Evolutionary conservation across 2,113 vertebrate species (phyloP), one percentile per base, ranked within the genome.

Genomic region (Cepphus grylle): DNA sequence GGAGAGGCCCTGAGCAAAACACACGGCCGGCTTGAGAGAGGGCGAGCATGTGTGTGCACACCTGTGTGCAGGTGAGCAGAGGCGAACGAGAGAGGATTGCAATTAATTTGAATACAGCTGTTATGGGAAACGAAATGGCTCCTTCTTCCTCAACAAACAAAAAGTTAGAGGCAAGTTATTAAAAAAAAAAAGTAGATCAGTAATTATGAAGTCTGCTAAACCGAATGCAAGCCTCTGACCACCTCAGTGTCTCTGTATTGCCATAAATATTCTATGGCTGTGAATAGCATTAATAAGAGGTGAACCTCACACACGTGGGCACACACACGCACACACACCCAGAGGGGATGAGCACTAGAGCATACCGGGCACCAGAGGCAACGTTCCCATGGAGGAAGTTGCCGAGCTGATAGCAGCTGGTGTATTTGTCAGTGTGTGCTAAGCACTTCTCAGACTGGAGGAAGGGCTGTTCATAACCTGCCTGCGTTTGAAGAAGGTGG

Each of bases 1-100:
- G 53, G 56, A 45, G 2, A 6, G 26, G 32, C 30, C 40, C 42
- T 27, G 49, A 49, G 56, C 19, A 56, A 40, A 81, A 53, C 8
- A 16, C 26, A 10, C 0, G 0, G 40, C 7, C 30, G 45, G 7
- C 23, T 67, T 53, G 40, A 66, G 53, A 38, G 32, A 12, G 32
- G 43, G 42, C 0, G 0, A 17, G 27, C 0, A 0, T 3, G 2
- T 21, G 10, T 23, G 42, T 26, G 5, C 34, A 9, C 6, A 23
- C 3, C 0, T 20, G 23, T 36, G 40, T n/a, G 22, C 43, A 23
- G 53, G 16, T 34, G 55, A 73, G 20, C 29, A 88, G 72, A 74
- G 0, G 6, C 8, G 34, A 59, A 45, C 42, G 38, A 65, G 76
- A 65, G n/a, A 86, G 34, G 14, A 22, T 59, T 71, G 13, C 20